Conservation (phyloP, 2,113 vertebrate genomes). For the Silurus glanis region DNA sequence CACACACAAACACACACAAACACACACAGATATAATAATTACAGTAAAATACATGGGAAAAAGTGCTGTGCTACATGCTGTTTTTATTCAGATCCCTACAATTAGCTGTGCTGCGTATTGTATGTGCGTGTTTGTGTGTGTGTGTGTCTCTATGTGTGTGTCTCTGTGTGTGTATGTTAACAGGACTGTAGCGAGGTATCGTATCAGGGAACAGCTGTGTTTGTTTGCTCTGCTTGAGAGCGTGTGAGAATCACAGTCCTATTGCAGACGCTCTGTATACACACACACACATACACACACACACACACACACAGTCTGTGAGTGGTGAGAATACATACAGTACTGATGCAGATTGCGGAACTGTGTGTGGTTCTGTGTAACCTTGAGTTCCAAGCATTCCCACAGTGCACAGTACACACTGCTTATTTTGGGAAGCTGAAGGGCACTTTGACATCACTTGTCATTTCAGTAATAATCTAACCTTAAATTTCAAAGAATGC, state of each 20-base stretch:
- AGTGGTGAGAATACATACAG: constrained; percentile 31
- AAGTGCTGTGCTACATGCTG: neutral
- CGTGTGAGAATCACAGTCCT: constrained; percentile 38
- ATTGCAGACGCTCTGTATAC: neutral
- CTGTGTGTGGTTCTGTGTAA: constrained; percentile 28
- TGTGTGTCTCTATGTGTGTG: constrained; percentile 13
- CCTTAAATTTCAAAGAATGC: neutral
- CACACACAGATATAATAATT: neutral
- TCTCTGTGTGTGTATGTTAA: constrained; percentile 23
- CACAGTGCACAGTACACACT: constrained; percentile 12
- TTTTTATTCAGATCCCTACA: neutral
- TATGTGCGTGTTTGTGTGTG: constrained; percentile 32
- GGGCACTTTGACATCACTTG: constrained; percentile 22
- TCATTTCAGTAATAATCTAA: constrained; percentile 14
- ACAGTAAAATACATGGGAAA: neutral
- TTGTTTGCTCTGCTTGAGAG: constrained; percentile 48
- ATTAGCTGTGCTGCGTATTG: constrained; percentile 14
- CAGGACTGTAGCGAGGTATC: constrained; percentile 31
- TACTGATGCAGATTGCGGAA: constrained; percentile 34
- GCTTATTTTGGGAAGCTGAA: constrained; percentile 30
- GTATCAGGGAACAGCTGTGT: constrained; percentile 52
- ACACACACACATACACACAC: no score
- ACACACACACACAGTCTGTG: constrained; percentile 14
- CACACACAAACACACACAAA: neutral
- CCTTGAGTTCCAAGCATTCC: constrained; percentile 48